Evolutionary conservation across 2,113 vertebrate genomes (phyloP).

Genomic region (Tragelaphus scriptus): DNA sequence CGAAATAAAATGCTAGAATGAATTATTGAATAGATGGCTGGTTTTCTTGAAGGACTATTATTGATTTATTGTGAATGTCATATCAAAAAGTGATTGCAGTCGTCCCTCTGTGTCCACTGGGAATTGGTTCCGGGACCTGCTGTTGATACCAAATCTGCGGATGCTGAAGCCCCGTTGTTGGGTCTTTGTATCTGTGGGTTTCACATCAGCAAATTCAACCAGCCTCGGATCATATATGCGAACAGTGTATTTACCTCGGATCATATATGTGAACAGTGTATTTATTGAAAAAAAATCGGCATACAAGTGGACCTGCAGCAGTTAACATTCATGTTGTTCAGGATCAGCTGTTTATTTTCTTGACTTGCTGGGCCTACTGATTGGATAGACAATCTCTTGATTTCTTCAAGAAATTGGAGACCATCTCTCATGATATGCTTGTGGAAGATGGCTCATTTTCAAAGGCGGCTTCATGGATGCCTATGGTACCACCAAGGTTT

Average conservation of each 20-base stretch:
- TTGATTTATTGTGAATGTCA: not conserved
- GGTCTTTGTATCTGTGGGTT: not conserved
- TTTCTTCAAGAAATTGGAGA: not conserved
- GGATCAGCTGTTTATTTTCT: not conserved
- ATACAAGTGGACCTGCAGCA: not conserved
- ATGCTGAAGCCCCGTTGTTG: not conserved
- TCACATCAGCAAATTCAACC: not conserved
- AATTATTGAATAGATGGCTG: not conserved
- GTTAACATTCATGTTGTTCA: not conserved
- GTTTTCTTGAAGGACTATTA: not conserved
- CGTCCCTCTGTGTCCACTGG: not conserved
- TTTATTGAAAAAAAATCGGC: not conserved
- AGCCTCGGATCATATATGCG: not conserved
- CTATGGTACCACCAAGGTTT: not conserved
- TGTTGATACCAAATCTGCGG: rapidly evolving
- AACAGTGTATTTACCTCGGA: not conserved
- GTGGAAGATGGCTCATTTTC: not conserved
- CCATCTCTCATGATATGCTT: not conserved
- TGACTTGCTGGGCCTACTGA: not conserved
- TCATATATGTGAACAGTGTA: not conserved
- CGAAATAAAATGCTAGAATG: not conserved
- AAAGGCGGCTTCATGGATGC: not conserved
- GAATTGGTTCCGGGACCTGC: not conserved
- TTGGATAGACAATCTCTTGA: not conserved
- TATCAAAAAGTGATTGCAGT: not conserved